phyloP scores from a whole-genome alignment of 1,140 invertebrate genomes.

The Belonocnema kinseyi region DNA sequence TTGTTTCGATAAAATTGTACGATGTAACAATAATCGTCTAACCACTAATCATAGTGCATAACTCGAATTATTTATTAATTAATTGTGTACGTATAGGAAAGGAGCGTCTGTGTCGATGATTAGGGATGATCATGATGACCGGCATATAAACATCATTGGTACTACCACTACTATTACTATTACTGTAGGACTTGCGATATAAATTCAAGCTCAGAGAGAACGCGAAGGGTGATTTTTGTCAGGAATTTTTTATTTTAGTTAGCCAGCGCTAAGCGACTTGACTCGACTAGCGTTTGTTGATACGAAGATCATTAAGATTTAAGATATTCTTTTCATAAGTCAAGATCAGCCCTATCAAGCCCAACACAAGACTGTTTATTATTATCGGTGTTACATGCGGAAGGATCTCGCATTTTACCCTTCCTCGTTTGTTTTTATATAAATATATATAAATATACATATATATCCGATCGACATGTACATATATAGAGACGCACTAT shows the following conservation, averaged over 20 bases:
- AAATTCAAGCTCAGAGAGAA: conserved; percentile 20
- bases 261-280: background rate
- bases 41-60: conserved; percentile 48
- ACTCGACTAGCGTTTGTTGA: background rate
- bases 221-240: conserved; percentile 16
- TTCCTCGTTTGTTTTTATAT: conserved; percentile 37
- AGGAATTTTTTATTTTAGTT: conserved; percentile 3
- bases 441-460: conserved; percentile 29
- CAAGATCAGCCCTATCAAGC: conserved; percentile 54
- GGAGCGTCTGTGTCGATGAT: conserved; percentile 34
- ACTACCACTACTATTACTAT: conserved; percentile 14
- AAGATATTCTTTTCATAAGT: conserved; percentile 30
- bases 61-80: conserved; percentile 57
- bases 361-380: conserved; percentile 70
- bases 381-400: conserved; percentile 61
- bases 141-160: conserved; percentile 18
- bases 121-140: conserved; percentile 34
- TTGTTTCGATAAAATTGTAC: conserved; percentile 28
- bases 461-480: conserved; percentile 32
- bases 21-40: conserved; percentile 40
- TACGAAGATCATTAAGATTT: conserved; percentile 46
- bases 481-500: conserved; percentile 9
- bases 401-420: conserved; percentile 49
- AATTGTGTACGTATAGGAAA: conserved; percentile 24
- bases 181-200: background rate